Conservation (phyloP, 1,140 invertebrate species). For the Zaprionus lachaisei region DNA sequence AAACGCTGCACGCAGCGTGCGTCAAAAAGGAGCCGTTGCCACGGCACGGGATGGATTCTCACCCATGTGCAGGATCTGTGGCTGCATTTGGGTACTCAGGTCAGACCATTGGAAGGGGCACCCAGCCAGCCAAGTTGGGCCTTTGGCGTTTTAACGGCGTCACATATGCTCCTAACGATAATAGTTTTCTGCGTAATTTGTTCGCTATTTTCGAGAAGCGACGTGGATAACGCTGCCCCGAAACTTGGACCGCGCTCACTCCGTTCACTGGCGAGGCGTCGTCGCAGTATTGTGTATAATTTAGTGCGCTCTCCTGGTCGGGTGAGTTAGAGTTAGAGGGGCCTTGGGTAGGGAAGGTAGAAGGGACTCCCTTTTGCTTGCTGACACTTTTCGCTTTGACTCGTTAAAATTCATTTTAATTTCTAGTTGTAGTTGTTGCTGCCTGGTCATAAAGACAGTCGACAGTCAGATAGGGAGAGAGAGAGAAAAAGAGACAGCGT, state of each 20-base stretch:
- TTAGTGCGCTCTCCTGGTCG: conserved; percentile 53
- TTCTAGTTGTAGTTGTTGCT: conserved; percentile 41
- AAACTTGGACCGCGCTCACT: conserved; percentile 52
- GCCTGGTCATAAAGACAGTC: conserved; percentile 47
- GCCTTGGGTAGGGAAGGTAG: background rate
- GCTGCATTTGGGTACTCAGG: conserved; percentile 75
- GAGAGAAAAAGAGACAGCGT: background rate
- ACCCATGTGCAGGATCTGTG: conserved; percentile 40
- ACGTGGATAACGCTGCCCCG: conserved; percentile 54
- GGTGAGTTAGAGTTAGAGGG: background rate
- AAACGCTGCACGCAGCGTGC: conserved; percentile 47
- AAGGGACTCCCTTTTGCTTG: conserved; percentile 33
- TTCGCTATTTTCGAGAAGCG: conserved; percentile 71
- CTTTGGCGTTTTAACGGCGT: conserved; percentile 64
- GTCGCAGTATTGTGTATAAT: conserved; percentile 65
- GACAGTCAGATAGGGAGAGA: conserved; percentile 11
- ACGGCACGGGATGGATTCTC: conserved; percentile 2
- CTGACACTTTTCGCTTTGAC: conserved; percentile 73
- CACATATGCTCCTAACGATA: conserved; percentile 83
- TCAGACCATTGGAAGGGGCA: background rate
- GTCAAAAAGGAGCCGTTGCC: conserved; percentile 40
- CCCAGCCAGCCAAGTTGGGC: conserved; percentile 32
- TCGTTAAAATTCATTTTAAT: conserved; percentile 81
- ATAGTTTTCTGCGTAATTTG: conserved; percentile 84
- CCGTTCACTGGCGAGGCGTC: conserved; percentile 21